These are phyloP conservation scores for Drosophila lacicola DNA, from an alignment of 2,888 invertebrate genomes.

Conservation along the genomic window DNA sequence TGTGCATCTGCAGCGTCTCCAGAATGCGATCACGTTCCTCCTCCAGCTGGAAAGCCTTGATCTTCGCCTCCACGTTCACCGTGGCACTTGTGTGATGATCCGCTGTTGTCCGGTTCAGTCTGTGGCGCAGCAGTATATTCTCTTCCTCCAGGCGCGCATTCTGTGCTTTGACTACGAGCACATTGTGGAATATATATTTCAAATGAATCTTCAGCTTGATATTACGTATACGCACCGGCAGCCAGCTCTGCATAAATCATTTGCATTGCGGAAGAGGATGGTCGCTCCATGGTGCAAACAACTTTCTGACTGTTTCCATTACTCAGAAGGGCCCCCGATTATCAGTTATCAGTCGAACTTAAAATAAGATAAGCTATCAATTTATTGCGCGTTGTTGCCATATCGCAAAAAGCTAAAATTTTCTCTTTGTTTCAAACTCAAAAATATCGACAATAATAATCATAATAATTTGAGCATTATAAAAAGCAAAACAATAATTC, in stretches of 20 bases:
- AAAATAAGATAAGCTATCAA: slow-evolving; percentile 42
- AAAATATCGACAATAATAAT: no score
- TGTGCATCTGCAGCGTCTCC: slow-evolving; percentile 76
- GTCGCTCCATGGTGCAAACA: slow-evolving; percentile 55
- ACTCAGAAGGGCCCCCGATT: slow-evolving; percentile 28
- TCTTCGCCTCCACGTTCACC: slow-evolving; percentile 74
- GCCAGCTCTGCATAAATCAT: slow-evolving; percentile 69
- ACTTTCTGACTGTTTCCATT: slow-evolving; percentile 29
- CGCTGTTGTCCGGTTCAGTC: slow-evolving; percentile 62
- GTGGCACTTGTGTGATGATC: slow-evolving; percentile 66
- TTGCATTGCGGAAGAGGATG: slow-evolving; percentile 54
- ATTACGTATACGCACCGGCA: slow-evolving; percentile 61
- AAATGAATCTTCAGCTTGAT: not conserved
- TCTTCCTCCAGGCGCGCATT: slow-evolving; percentile 77
- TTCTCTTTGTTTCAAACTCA: no score
- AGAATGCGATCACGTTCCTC: slow-evolving; percentile 79
- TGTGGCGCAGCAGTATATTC: slow-evolving; percentile 72
- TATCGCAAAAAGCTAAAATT: not conserved
- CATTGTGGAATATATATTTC: not conserved
- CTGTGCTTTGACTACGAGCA: slow-evolving; percentile 70
- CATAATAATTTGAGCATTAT: no score
- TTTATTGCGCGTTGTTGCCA: slow-evolving; percentile 22
- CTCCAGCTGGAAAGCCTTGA: slow-evolving; percentile 72
- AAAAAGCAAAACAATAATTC: no score
- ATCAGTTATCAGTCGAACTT: slow-evolving; percentile 23